Evolutionary conservation across 2,113 vertebrate species (phyloP), one percentile per base, ranked within the genome.

Genomic region (Labeo rohita): DNA sequence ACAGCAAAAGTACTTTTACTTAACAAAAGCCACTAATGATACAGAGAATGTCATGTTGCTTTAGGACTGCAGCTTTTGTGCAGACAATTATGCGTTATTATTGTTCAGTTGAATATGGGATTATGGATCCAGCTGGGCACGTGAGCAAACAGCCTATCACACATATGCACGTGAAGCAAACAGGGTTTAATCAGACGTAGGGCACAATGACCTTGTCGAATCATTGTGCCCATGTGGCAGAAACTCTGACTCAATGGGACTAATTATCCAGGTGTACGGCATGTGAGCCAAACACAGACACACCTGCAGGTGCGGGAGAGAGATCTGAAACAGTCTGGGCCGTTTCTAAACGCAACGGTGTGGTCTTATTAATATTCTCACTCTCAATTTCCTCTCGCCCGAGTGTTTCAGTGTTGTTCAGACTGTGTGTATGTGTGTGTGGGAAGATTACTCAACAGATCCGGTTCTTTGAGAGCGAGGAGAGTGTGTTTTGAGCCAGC

Each of bases 371-470:
- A 80, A 65, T 15, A 49, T 47, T 65, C 79, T 80, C 43, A 49
- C 59, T 65, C 77, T 80, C 54, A 15, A n/a, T 79, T 61, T 61
- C 52, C 77, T 61, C 4, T 47, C 18, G 21, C 12, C 21, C 10
- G 12, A 34, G 49, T 7, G 77, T 79, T 43, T 59, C n/a, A 65
- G 39, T 65, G 28, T 49, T 47, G 61, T 81, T 66, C 12, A 21
- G 21, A 43, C 56, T 81, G 66, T 72, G 21, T 54, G 63, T 70
- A 49, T 74, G 66, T 73, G 65, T 79, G 59, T 87, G 88, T 75
- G 36, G 45, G 66, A 90, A 56, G 63, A 77, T 92, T 92, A 84
- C 88, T 80, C 89, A 91, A 91, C 77, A 86, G 66, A 83, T 87
- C 75, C 28, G 12, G 54, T 63, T 89, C 87, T 47, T 61, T 7